These are phyloP conservation scores for Cynopterus brachyotis DNA, from an alignment of 2,113 vertebrate genomes.

Conservation along the genomic window DNA sequence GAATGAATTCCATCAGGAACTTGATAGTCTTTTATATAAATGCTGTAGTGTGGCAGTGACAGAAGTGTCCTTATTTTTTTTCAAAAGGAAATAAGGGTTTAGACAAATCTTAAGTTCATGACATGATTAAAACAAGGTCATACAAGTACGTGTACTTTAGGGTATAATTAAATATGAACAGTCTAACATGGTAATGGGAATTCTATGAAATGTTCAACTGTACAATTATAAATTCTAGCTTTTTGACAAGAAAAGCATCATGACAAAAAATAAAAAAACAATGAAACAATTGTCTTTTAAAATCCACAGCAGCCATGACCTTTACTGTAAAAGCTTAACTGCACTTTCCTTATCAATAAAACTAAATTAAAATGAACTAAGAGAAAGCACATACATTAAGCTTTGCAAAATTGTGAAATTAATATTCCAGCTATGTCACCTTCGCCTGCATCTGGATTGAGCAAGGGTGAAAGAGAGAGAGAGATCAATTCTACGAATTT, in stretches of 20 bases:
- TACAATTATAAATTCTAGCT: conserved; percentile 23
- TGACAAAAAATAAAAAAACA: neutral
- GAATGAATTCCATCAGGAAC: neutral
- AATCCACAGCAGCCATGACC: conserved; percentile 58
- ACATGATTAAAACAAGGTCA: conserved; percentile 30
- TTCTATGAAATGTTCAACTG: neutral
- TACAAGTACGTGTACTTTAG: neutral
- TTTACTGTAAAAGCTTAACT: conserved; percentile 75
- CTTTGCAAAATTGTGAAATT: conserved; percentile 88
- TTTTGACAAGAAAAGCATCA: conserved; percentile 46
- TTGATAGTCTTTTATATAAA: neutral
- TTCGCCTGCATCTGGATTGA: conserved; percentile 89
- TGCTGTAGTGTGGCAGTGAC: neutral
- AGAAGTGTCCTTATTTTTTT: neutral
- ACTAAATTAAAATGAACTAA: conserved; percentile 76
- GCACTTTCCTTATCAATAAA: conserved; percentile 61
- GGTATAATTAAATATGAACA: conserved; percentile 33
- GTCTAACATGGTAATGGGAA: neutral
- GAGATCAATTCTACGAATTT: conserved; percentile 88
- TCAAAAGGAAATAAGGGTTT: neutral
- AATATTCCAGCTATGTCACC: conserved; percentile 90
- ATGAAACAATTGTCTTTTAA: conserved; percentile 5
- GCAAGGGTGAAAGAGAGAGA: conserved; percentile 89
- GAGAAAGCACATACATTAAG: conserved; percentile 79
- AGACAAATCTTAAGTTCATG: neutral